These are phyloP conservation scores for Reinhardtius hippoglossoides DNA, from an alignment of 2,113 vertebrate species.

Conservation along the genomic window DNA sequence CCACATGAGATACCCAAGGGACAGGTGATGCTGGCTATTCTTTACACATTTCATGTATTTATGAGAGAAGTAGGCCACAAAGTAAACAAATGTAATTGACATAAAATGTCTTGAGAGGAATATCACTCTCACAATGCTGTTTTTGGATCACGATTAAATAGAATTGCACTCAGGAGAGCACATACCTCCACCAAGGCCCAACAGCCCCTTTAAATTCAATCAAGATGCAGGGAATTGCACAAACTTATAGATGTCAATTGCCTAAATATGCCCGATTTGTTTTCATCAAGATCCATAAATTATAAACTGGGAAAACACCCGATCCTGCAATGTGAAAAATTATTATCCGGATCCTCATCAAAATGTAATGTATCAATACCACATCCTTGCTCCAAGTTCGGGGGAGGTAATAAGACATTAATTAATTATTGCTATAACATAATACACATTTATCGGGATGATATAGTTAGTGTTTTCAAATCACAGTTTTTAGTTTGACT, in stretches of 20 bases:
- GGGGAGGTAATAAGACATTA: background rate
- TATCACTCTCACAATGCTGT: background rate
- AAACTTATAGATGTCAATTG: no score
- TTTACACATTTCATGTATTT: conserved; percentile 17
- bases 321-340: no score
- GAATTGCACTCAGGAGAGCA: background rate
- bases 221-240: no score
- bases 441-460: background rate
- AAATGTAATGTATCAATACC: no score
- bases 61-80: conserved; percentile 9
- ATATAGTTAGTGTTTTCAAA: background rate
- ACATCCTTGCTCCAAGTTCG: background rate
- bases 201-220: no score
- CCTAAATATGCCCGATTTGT: no score
- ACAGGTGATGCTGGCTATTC: conserved; percentile 40
- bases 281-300: no score
- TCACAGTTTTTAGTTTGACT: background rate
- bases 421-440: background rate
- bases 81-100: background rate
- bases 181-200: background rate
- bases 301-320: no score
- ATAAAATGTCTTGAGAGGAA: background rate
- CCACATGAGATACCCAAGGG: conserved; percentile 56
- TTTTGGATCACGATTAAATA: background rate
- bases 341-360: no score